Evolutionary conservation across 2,888 invertebrate genomes (phyloP).

Genomic region (Gandaritis pyraliata): DNA sequence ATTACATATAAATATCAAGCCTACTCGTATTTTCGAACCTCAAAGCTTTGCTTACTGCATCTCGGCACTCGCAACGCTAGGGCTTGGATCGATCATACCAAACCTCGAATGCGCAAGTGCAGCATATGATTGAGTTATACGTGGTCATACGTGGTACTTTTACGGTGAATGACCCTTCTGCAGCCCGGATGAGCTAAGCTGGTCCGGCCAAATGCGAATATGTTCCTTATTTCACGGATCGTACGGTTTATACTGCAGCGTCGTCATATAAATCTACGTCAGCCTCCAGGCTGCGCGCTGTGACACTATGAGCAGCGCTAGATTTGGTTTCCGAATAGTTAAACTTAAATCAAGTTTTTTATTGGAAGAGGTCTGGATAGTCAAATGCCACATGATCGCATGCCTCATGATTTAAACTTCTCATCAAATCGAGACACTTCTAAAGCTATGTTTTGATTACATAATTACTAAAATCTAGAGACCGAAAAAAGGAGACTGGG

Average conservation of each 20-base stretch:
- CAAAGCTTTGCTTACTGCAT: background rate
- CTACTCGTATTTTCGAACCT: too few species aligned
- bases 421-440: too few species aligned
- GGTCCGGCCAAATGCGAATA: background rate
- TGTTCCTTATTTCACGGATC: background rate
- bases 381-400: too few species aligned
- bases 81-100: conserved; percentile 30
- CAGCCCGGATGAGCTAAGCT: background rate
- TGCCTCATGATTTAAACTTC: too few species aligned
- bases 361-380: too few species aligned
- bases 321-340: background rate
- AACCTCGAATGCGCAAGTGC: conserved; percentile 35
- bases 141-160: background rate
- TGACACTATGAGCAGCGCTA: background rate
- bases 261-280: background rate
- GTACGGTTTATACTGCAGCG: background rate
- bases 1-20: too few species aligned
- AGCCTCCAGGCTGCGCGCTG: background rate
- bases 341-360: too few species aligned
- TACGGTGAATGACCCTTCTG: conserved; percentile 20
- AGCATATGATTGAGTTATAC: conserved; percentile 17
- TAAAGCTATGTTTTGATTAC: too few species aligned
- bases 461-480: too few species aligned
- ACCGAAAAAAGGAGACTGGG: too few species aligned
- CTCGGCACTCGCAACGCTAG: background rate